Percentiles rank a stretch among this genome's conserved stretches.
phyloP scores from a whole-genome alignment of 2,113 vertebrate genomes.

The Ranitomeya variabilis region DNA sequence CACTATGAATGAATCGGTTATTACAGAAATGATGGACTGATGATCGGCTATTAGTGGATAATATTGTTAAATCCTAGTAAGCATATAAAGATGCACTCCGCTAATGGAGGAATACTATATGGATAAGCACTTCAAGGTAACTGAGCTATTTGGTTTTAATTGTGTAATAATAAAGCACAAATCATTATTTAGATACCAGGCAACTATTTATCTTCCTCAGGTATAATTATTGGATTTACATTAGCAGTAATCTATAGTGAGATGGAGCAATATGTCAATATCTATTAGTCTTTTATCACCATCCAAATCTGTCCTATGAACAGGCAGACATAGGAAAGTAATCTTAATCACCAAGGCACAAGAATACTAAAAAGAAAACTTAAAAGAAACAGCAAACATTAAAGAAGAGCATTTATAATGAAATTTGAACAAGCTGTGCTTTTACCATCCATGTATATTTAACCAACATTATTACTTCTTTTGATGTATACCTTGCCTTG shows the following conservation, averaged over 20 bases:
- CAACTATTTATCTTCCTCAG: conserved; percentile 43
- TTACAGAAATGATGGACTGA: not conserved
- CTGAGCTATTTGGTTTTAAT: conserved; percentile 20
- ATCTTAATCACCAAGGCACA: conserved; percentile 34
- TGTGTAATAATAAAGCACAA: conserved; percentile 17
- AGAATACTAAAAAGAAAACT: conserved; percentile 36
- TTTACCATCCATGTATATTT: conserved; percentile 23
- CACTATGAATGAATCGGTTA: not conserved
- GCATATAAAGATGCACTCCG: not conserved
- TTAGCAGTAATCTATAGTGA: conserved; percentile 47
- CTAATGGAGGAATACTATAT: not conserved
- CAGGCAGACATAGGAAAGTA: conserved; percentile 19
- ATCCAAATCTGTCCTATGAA: conserved; percentile 40
- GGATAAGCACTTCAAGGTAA: conserved; percentile 1
- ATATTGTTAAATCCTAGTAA: not conserved
- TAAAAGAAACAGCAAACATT: conserved; percentile 42
- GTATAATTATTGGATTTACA: conserved; percentile 50
- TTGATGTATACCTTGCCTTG: not conserved
- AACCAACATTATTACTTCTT: not conserved
- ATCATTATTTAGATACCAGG: conserved; percentile 30
- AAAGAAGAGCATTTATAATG: conserved; percentile 22
- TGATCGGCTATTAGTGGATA: not conserved
- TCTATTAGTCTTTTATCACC: conserved; percentile 47
- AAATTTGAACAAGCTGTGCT: not conserved
- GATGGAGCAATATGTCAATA: conserved; percentile 44